These are phyloP conservation scores for Hydropotes inermis DNA, from an alignment of 2,113 vertebrate genomes.

Conservation along the genomic window DNA sequence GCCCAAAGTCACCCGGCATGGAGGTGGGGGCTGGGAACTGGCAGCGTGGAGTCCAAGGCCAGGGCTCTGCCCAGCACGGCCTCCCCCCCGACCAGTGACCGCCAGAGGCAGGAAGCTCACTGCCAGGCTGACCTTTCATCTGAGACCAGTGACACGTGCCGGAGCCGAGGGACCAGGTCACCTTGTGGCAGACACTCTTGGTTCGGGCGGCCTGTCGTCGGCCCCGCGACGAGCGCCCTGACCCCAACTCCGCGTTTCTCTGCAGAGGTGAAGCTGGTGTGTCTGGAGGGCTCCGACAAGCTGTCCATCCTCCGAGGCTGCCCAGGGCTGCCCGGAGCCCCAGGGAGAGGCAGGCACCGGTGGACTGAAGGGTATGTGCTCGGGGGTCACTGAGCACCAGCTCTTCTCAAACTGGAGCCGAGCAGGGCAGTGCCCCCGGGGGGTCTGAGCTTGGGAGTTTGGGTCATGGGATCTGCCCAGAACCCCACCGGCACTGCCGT, in stretches of 20 bases:
- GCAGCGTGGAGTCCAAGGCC: too few species aligned
- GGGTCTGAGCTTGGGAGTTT: fast-evolving
- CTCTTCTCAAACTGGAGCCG: fast-evolving
- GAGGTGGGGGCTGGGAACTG: background rate
- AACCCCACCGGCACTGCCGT: background rate
- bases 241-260: background rate
- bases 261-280: constrained; percentile 47
- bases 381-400: fast-evolving
- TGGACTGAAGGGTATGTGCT: constrained; percentile 2
- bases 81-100: background rate
- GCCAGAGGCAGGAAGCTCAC: fast-evolving
- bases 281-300: constrained; percentile 21
- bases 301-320: constrained; percentile 53
- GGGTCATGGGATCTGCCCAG: fast-evolving
- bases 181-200: fast-evolving
- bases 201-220: fast-evolving
- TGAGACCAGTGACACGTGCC: background rate
- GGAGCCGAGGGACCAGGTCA: background rate
- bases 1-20: background rate
- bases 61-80: background rate
- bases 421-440: fast-evolving
- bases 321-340: background rate
- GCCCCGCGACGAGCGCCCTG: fast-evolving
- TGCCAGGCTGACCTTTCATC: background rate
- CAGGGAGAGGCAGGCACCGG: background rate